Conservation (phyloP, 1,140 invertebrate genomes). For the Ips typographus region DNA sequence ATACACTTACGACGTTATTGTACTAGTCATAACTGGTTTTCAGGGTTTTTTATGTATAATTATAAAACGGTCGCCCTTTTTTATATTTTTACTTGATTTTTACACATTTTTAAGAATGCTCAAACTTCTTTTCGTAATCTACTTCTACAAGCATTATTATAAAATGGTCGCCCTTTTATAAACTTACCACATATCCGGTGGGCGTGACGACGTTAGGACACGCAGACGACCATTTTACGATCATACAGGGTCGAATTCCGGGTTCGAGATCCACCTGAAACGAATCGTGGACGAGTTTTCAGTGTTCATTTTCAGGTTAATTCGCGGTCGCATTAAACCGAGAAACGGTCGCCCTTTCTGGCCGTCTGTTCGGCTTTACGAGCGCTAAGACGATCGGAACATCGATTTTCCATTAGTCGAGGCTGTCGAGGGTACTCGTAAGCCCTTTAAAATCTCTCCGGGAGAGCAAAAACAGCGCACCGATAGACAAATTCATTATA, state of each 20-base stretch:
- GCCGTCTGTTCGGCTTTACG: slow-evolving; percentile 11
- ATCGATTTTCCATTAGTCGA: slow-evolving; percentile 28
- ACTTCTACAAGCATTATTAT: background rate
- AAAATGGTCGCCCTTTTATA: background rate
- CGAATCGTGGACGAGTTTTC: background rate
- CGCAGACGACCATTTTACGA: slow-evolving; percentile 44
- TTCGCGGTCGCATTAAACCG: background rate
- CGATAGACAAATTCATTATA: too few relatives aligned
- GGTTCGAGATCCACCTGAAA: slow-evolving; percentile 40
- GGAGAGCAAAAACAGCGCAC: slow-evolving; percentile 6
- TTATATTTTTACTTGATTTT: background rate
- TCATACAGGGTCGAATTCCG: slow-evolving; percentile 36
- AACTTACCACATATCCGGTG: slow-evolving; percentile 43
- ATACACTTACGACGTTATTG: too few relatives aligned
- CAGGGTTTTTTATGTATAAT: too few relatives aligned
- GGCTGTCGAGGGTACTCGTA: slow-evolving; percentile 13
- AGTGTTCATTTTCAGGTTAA: background rate
- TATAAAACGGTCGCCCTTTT: background rate
- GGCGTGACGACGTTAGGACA: slow-evolving; percentile 41
- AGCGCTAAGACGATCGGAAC: slow-evolving; percentile 21
- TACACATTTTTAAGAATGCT: background rate
- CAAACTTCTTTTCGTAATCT: background rate
- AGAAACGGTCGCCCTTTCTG: slow-evolving; percentile 3
- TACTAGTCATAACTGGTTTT: too few relatives aligned
- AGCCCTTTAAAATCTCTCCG: slow-evolving; percentile 11